These are phyloP conservation scores for Cheiracanthium punctorium DNA, from an alignment of 2,888 invertebrate genomes.

Conservation along the genomic window DNA sequence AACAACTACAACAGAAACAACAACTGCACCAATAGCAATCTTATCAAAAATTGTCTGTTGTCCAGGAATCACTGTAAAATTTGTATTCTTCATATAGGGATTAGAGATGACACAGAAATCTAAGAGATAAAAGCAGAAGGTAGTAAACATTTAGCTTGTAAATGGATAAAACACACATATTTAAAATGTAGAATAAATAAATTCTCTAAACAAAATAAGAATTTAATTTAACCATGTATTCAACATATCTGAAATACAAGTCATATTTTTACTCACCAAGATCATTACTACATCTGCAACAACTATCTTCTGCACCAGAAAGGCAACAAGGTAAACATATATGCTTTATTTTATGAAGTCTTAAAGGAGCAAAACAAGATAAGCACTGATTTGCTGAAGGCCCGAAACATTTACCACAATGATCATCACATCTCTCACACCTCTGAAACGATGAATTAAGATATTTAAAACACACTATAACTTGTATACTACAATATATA, in stretches of 20 bases:
- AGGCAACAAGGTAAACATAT: slow-evolving; percentile 57
- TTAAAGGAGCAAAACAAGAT: slow-evolving; percentile 51
- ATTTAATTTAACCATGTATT: background rate
- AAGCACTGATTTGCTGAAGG: slow-evolving; percentile 56
- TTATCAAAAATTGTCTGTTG: too few relatives aligned
- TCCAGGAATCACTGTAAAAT: slow-evolving; percentile 37
- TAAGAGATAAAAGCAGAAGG: slow-evolving; percentile 26
- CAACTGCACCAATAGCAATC: too few relatives aligned
- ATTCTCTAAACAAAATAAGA: background rate
- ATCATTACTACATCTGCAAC: slow-evolving; percentile 52
- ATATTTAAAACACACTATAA: too few relatives aligned
- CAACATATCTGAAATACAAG: background rate
- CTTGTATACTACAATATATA: too few relatives aligned
- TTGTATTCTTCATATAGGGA: slow-evolving; percentile 27
- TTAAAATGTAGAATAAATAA: background rate
- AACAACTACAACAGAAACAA: slow-evolving; percentile 56
- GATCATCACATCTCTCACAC: slow-evolving; percentile 54
- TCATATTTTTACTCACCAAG: slow-evolving; percentile 24
- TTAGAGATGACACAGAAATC: slow-evolving; percentile 54
- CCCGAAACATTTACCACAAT: slow-evolving; percentile 56
- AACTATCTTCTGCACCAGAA: slow-evolving; percentile 11
- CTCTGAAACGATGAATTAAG: too few relatives aligned
- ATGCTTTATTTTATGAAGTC: slow-evolving; percentile 52
- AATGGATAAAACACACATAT: background rate
- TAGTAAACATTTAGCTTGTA: too few relatives aligned